Conservation (phyloP, 2,888 invertebrate genomes). For the Flexamia atlantica region DNA sequence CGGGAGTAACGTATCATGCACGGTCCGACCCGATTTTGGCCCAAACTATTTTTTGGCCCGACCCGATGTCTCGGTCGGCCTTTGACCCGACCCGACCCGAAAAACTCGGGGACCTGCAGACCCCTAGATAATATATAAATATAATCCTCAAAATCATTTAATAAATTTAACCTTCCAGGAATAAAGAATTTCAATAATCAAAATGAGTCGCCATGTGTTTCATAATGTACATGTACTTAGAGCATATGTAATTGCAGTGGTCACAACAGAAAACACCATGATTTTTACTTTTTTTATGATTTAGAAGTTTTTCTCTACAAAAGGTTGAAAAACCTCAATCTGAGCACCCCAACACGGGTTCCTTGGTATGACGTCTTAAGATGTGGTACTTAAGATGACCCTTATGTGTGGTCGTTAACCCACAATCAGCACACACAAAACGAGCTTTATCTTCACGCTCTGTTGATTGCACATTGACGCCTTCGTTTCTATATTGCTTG, state of each 20-base stretch:
- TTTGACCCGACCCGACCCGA: too few relatives aligned
- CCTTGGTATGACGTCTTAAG: background rate
- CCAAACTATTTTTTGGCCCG: too few relatives aligned
- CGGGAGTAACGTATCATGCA: too few relatives aligned
- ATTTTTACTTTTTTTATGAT: background rate
- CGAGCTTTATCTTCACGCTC: background rate
- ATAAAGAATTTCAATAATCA: too few relatives aligned
- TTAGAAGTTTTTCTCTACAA: background rate
- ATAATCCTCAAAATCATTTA: too few relatives aligned
- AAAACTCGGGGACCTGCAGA: too few relatives aligned
- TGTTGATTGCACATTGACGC: background rate
- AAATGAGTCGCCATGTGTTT: constrained; percentile 1
- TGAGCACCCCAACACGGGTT: background rate
- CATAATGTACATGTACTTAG: background rate
- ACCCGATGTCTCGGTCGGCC: too few relatives aligned
- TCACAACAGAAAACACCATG: background rate
- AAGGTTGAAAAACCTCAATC: background rate
- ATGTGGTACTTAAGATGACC: background rate
- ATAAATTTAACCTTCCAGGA: too few relatives aligned
- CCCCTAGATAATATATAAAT: too few relatives aligned
- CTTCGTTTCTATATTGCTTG: background rate
- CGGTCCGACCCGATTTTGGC: too few relatives aligned
- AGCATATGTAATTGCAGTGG: background rate
- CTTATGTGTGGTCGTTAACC: background rate
- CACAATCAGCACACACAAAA: background rate